Evolutionary conservation across 1,140 invertebrate species (phyloP), one percentile per base, ranked within the genome.

Genomic region (Aphelenchoides avenae): DNA sequence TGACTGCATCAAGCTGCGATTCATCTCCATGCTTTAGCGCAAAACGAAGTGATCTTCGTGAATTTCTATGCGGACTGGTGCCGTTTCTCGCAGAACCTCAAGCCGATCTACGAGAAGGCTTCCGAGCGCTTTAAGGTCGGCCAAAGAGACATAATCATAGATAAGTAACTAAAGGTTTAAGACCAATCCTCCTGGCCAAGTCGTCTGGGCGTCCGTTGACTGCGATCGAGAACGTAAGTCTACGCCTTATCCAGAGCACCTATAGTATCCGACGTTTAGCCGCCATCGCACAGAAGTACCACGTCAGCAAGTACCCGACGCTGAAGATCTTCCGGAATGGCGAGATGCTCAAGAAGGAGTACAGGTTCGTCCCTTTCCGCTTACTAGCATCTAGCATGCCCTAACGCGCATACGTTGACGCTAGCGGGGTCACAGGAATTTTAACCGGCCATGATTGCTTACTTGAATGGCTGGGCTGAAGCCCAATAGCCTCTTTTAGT

Each of bases 281-380:
- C 68, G 80, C 83, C 44, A 82, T 97, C 44, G 88, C 91, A 6
- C 85, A 85, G 7, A 84, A 88, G 65, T 98, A 92, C 80, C 89
- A 95, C 70, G 94, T 98, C 40, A 88, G 85, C 13, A 99, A 99
- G 82, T 99, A 98, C 81, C 95, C 95, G 22, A 98, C 95, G 13
- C 79, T 99, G 31, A 99, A 99, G 81, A 79, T 98, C 18, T 88
- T 97, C 71, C 84, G 89, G 29, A 93, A 93, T 84, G 94, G 94
- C 1, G 84, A 91, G 70, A 84, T 89, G 6, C 84, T 87, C 1
- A 99, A 98, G 79, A 85, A 87, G 70, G 95, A 99, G 79, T 99
- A 96, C 71, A 84, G 94, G 71, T 74, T 13, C 33, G 1, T 15
- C 30, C 39, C 40, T 7, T n/a, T n/a, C n/a, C n/a, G 34, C 34